Percentiles rank a stretch among this genome's conserved stretches.
Conservation (phyloP, 1,140 invertebrate species). For the Drosophila chauvacae region DNA sequence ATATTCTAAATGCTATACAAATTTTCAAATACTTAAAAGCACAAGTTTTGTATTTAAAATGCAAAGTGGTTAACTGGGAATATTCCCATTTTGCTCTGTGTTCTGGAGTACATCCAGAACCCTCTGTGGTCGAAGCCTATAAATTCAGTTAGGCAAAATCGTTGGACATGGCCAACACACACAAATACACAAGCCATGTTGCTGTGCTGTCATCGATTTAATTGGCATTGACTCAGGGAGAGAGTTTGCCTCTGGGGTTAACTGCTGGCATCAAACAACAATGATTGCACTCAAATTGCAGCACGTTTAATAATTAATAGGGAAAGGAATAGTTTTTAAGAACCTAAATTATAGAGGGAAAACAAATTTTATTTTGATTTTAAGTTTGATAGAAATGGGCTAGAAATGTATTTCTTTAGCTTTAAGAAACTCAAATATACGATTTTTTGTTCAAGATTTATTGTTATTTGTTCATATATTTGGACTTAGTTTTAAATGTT, state of each 20-base stretch:
- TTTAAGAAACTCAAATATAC: background rate
- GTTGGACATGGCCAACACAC: constrained; percentile 7
- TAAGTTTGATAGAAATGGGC: background rate
- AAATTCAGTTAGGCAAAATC: constrained; percentile 22
- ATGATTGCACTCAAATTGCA: constrained; percentile 10
- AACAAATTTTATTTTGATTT: background rate
- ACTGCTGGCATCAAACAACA: constrained; percentile 10
- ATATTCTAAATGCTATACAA: too few species aligned
- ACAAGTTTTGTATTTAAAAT: background rate
- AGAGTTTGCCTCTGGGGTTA: constrained; percentile 6
- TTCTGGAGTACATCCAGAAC: background rate
- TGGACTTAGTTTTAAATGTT: background rate
- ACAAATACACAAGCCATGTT: background rate
- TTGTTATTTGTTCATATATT: background rate
- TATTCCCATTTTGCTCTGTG: background rate
- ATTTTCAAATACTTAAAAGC: too few species aligned
- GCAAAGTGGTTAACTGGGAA: background rate
- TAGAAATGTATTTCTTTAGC: background rate
- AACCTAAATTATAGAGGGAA: background rate
- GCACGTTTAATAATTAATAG: background rate
- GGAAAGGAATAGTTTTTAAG: background rate
- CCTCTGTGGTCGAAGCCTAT: constrained; percentile 12
- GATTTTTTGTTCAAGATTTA: background rate
- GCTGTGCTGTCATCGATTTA: constrained; percentile 39
- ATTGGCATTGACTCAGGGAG: constrained; percentile 34